These are phyloP conservation scores for Opisthocomus hoazin DNA, from an alignment of 2,113 vertebrate genomes.

Conservation along the genomic window DNA sequence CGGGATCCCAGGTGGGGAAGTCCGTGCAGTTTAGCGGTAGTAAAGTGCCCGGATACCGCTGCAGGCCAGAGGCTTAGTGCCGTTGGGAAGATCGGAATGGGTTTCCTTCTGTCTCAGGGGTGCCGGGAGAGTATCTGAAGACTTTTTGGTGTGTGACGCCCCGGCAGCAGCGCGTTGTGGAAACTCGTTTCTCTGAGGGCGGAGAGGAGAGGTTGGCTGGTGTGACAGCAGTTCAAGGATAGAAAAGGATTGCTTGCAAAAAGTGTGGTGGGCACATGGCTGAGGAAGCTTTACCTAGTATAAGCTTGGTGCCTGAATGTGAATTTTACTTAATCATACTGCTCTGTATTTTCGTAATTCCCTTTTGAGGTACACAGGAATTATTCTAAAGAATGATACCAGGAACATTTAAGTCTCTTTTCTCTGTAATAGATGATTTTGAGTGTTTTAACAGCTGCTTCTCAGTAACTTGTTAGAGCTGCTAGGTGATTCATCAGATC, in stretches of 20 bases:
- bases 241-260: neutral
- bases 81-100: rapidly evolving
- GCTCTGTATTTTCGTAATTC: neutral
- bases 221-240: neutral
- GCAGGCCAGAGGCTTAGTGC: neutral
- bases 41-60: rapidly evolving
- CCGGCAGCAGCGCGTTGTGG: neutral
- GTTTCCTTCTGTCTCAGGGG: neutral
- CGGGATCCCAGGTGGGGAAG: rapidly evolving
- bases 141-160: neutral
- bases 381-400: neutral
- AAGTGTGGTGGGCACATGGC: too few species aligned
- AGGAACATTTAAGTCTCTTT: neutral
- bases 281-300: neutral
- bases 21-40: rapidly evolving
- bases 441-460: neutral
- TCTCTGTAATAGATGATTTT: neutral
- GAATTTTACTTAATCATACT: neutral
- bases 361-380: neutral
- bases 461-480: neutral
- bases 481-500: neutral
- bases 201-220: neutral
- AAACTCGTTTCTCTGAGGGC: neutral
- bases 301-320: too few species aligned
- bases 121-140: neutral